Percentiles rank a stretch among this genome's conserved stretches.
These are phyloP conservation scores for Emesis furor DNA, from an alignment of 2,888 invertebrate species.

Conservation along the genomic window DNA sequence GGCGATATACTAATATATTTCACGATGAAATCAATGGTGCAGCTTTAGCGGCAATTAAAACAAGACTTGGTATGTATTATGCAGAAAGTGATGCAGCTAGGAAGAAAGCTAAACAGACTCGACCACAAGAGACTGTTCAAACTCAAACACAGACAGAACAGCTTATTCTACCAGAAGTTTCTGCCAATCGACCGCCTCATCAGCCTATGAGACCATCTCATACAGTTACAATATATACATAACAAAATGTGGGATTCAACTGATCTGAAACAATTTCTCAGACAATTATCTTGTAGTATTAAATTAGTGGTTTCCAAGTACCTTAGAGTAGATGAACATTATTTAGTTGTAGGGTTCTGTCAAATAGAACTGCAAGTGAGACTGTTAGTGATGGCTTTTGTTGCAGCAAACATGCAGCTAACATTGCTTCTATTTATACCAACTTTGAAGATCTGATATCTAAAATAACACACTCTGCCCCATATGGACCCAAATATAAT, in stretches of 20 bases:
- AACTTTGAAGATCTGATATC: background rate
- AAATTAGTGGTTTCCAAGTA: conserved; percentile 8
- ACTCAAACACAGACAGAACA: conserved; percentile 83
- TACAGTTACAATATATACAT: conserved; percentile 87
- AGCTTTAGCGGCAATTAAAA: conserved; percentile 90
- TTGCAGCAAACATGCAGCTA: background rate
- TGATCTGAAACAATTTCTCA: background rate
- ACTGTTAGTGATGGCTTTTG: background rate
- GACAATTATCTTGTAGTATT: conserved; percentile 5
- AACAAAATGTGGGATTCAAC: conserved; percentile 30
- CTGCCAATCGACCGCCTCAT: conserved; percentile 63
- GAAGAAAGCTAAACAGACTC: conserved; percentile 88
- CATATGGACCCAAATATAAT: background rate
- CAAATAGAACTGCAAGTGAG: conserved; percentile 5
- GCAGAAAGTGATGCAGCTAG: conserved; percentile 89
- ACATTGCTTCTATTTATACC: background rate
- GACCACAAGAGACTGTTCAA: conserved; percentile 82
- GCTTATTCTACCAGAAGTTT: conserved; percentile 59
- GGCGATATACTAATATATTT: conserved; percentile 92
- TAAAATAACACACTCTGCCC: background rate
- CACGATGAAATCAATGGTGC: conserved; percentile 92
- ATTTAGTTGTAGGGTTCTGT: background rate
- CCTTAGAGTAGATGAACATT: conserved; percentile 1
- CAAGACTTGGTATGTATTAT: conserved; percentile 90
- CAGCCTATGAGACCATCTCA: conserved; percentile 85